Evolutionary conservation across 2,797 vertebrate species (phyloP).

Genomic region (Denticeps clupeoides): DNA sequence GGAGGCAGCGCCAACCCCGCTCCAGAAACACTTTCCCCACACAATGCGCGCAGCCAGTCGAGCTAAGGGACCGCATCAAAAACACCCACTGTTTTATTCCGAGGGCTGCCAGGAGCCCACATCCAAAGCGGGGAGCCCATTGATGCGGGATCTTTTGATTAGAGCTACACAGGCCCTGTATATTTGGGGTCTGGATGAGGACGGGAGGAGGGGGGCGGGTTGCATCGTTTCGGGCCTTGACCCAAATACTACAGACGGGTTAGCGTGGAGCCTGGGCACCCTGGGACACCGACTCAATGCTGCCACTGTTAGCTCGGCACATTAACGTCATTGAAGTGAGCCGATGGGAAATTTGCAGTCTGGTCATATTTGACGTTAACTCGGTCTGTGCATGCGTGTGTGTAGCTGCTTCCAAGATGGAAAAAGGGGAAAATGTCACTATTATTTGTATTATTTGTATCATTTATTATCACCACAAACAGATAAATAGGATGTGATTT

Average conservation of each 20-base stretch:
- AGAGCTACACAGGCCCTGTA: background rate
- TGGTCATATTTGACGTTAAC: no score
- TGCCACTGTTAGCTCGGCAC: constrained; percentile 25
- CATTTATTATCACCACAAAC: no score
- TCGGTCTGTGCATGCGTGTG: no score
- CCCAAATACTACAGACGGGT: constrained; percentile 33
- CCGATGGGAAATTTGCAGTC: background rate
- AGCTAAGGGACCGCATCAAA: background rate
- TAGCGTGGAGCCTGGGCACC: constrained; percentile 15
- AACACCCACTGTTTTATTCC: background rate
- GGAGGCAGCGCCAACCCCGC: no score
- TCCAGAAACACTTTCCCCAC: no score
- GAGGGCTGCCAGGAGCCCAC: background rate
- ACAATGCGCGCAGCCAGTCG: no score
- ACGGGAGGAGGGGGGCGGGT: background rate
- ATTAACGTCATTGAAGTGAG: background rate
- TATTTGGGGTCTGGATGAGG: background rate
- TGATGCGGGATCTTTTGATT: background rate
- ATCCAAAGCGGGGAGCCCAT: background rate
- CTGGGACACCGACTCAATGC: constrained; percentile 25
- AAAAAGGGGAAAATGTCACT: no score
- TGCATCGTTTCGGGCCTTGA: constrained; percentile 17
- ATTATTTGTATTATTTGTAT: no score
- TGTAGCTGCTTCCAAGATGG: no score
- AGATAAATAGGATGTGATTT: no score